Conservation (phyloP, 2,797 vertebrate genomes). For the Anguilla marmorata region DNA sequence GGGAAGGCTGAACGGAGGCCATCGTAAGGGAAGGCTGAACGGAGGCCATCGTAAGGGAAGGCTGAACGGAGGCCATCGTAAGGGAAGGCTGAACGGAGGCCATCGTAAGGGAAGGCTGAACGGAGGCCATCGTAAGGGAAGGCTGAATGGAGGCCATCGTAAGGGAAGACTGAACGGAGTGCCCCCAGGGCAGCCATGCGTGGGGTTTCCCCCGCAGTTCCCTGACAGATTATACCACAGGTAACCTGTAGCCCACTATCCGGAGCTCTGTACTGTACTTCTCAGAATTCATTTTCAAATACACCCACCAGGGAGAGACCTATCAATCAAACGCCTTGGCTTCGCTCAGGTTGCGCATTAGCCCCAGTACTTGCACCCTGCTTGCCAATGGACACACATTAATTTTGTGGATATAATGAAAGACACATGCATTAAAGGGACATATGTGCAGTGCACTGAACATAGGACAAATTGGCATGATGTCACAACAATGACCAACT, state of each 20-base stretch:
- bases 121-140: too few relatives aligned
- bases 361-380: neutral
- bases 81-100: neutral
- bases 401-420: neutral
- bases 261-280: neutral
- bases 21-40: neutral
- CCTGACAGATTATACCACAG: neutral
- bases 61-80: neutral
- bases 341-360: neutral
- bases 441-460: neutral
- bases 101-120: neutral
- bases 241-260: neutral
- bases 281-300: constrained; percentile 7
- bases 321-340: neutral
- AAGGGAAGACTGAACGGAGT: neutral
- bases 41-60: neutral
- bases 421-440: neutral
- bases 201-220: neutral
- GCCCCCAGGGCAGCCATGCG: neutral
- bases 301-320: neutral
- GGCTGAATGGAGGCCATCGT: neutral
- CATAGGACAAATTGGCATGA: neutral
- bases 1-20: neutral
- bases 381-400: neutral
- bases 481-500: too few relatives aligned